Evolutionary conservation across 2,113 vertebrate species (phyloP).

Genomic region (Penelope pileata): DNA sequence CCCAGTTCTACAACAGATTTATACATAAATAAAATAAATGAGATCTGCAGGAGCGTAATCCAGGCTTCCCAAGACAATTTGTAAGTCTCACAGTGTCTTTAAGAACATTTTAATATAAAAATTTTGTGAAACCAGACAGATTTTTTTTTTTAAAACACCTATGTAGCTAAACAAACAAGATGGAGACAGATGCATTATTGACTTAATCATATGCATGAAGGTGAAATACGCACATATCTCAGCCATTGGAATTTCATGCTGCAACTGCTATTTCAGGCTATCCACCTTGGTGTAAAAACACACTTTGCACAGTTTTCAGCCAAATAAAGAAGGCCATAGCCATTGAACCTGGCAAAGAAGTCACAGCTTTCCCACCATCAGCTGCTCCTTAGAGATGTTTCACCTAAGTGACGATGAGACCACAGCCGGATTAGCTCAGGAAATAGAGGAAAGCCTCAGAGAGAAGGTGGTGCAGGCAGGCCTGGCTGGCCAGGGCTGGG

Average conservation of each 20-base stretch:
- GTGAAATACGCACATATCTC: fast-evolving
- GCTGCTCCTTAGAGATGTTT: not conserved
- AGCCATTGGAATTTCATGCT: not conserved
- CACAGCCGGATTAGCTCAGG: not conserved
- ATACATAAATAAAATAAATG: not conserved
- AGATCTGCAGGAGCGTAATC: not conserved
- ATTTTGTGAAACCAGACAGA: not conserved
- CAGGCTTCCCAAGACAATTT: not conserved
- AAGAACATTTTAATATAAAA: not conserved
- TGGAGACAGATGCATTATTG: not conserved
- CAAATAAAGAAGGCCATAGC: not conserved
- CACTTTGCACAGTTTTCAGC: not conserved
- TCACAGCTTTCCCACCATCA: not conserved
- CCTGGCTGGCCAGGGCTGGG: no score
- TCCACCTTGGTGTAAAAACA: not conserved
- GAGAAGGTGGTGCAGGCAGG: not conserved
- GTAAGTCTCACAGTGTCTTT: not conserved
- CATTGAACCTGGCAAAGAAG: not conserved
- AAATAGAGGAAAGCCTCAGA: not conserved
- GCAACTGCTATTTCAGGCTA: not conserved
- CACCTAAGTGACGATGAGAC: not conserved
- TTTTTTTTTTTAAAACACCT: not conserved
- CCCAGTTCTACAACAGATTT: not conserved
- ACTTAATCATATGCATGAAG: not conserved
- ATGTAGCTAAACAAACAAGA: not conserved